Evolutionary conservation across 2,888 invertebrate species (phyloP).

Genomic region (Sicus ferrugineus): DNA sequence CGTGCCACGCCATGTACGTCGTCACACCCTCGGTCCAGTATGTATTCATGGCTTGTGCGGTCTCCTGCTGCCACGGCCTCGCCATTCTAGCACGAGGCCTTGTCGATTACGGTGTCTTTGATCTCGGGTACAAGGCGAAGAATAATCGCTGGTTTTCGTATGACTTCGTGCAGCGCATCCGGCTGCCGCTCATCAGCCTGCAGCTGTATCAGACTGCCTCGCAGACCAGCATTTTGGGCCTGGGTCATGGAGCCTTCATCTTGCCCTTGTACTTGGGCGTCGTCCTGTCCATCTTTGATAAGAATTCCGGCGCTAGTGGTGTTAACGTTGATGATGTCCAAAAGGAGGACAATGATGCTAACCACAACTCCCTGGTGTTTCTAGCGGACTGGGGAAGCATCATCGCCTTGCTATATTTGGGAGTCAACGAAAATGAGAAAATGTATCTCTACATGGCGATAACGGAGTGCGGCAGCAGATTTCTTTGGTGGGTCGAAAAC

Average conservation of each 20-base stretch:
- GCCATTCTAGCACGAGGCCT: too few species aligned
- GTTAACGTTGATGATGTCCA: too few species aligned
- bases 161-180: not conserved
- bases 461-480: not conserved
- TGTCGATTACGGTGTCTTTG: too few species aligned
- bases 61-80: conserved; percentile 48
- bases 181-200: not conserved
- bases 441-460: not conserved
- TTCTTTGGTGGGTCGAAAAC: too few species aligned
- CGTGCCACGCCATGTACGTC: conserved; percentile 50
- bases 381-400: not conserved
- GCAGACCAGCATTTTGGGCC: not conserved
- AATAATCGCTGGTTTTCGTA: not conserved
- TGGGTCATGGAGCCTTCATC: not conserved
- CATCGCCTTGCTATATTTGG: not conserved
- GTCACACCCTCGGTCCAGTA: conserved; percentile 46
- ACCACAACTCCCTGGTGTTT: not conserved
- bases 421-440: not conserved
- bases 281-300: not conserved
- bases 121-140: not conserved
- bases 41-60: conserved; percentile 45
- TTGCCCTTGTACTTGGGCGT: not conserved
- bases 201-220: not conserved
- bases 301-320: too few species aligned
- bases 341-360: not conserved